Evolutionary conservation across 2,888 invertebrate species (phyloP).

Genomic region (Rhimphoctona megacephalus): DNA sequence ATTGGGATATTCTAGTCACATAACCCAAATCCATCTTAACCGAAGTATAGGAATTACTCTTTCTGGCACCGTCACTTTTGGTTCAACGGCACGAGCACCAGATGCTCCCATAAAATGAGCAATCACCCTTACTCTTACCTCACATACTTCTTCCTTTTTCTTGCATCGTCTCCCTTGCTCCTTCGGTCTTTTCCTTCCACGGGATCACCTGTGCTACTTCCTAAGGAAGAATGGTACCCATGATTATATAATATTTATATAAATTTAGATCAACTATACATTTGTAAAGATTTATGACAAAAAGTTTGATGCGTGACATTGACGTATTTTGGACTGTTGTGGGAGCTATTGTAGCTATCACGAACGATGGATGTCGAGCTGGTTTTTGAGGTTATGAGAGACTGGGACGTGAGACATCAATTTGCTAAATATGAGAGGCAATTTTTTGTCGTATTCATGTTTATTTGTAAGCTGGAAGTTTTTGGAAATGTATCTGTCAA

Average conservation of each 20-base stretch:
- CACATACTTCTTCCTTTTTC: background rate
- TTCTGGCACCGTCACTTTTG: slow-evolving; percentile 54
- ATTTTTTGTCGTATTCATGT: background rate
- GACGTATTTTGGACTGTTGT: background rate
- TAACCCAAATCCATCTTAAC: slow-evolving; percentile 49
- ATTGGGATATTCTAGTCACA: slow-evolving; percentile 53
- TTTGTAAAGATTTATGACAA: slow-evolving; percentile 6
- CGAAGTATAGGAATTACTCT: slow-evolving; percentile 47
- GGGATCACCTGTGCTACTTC: background rate
- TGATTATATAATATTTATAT: background rate
- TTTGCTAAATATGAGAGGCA: background rate
- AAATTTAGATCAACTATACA: background rate
- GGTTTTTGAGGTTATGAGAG: background rate
- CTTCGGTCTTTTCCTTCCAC: background rate
- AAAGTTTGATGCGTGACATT: background rate
- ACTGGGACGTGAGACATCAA: background rate
- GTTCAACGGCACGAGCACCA: slow-evolving; percentile 47
- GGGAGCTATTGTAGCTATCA: background rate
- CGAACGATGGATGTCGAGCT: background rate
- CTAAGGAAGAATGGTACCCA: background rate
- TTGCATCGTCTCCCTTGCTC: background rate
- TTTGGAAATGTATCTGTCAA: background rate
- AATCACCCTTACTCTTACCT: slow-evolving; percentile 43
- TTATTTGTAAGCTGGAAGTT: background rate
- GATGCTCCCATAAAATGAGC: slow-evolving; percentile 52